Percentiles rank a stretch among this genome's conserved stretches.
Conservation (phyloP, 2,113 vertebrate species). For the Pavo muticus region DNA sequence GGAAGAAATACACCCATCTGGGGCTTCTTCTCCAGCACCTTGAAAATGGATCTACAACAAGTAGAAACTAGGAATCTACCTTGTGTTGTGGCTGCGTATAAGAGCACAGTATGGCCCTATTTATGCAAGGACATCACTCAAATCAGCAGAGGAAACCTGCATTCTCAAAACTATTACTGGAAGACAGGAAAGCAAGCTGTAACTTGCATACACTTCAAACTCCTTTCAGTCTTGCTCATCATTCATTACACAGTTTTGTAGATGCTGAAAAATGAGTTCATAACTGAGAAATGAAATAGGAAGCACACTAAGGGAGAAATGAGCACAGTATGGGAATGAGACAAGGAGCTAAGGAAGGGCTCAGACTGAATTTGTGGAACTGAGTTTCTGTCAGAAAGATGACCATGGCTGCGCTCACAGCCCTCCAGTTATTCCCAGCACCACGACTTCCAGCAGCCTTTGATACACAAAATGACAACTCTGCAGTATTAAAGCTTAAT, state of each 20-base stretch:
- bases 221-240: background rate
- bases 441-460: constrained; percentile 26
- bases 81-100: background rate
- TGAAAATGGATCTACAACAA: background rate
- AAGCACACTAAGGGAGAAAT: background rate
- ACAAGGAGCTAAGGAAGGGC: constrained; percentile 51
- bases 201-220: background rate
- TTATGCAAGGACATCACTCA: background rate
- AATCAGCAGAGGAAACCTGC: background rate
- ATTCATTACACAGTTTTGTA: background rate
- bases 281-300: background rate
- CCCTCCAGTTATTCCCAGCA: constrained; percentile 32
- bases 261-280: background rate
- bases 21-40: background rate
- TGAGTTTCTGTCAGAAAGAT: constrained; percentile 43
- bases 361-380: constrained; percentile 20
- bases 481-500: constrained; percentile 30
- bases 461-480: constrained; percentile 36
- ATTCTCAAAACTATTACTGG: background rate
- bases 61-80: background rate
- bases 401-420: constrained; percentile 23
- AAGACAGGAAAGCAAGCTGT: background rate
- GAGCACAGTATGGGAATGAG: constrained; percentile 13
- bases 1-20: background rate
- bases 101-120: background rate